Evolutionary conservation across 2,888 invertebrate genomes (phyloP), one percentile per base, ranked within the genome.

Genomic region (Pseudoips prasinana): DNA sequence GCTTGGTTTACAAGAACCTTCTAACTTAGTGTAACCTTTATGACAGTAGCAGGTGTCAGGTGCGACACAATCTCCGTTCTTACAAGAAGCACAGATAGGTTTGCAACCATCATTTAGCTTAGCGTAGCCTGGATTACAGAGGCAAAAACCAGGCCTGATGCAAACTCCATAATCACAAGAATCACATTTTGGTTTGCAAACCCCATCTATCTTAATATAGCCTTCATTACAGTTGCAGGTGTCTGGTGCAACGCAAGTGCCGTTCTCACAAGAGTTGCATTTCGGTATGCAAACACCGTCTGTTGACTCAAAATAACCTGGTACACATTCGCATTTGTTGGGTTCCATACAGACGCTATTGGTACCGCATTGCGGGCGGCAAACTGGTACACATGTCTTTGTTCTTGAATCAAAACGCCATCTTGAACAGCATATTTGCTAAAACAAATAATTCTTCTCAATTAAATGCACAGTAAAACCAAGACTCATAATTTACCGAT

Each of bases 1-100:
- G 20, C 25, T n/a, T 8, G 49, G 46, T 7, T 1, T 6, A 20
- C 47, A 47, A 11, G 25, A 25, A 2, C 22, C 29, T 9, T 10
- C 17, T 1, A n/a, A 33, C 18, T 10, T 18, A 7, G 29, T 25
- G 14, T 41, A 53, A 7, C 41, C 53, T 1, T 4, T 0, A 7
- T 33, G 7, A 20, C 44, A 45, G 6, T 5, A 1, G 11, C 44
- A 45, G 1, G 1, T 10, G 8, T 37, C 11, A 8, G 31, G 31
- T 7, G 28, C 7, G 1, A 8, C 8, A 7, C 32, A 33, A 3
- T 3, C 5, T 3, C 32, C 33, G 9, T 34, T 7, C 3, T 19
- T 8, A 10, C 27, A 27, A 0, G 27, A 18, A 10, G 24, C 8
- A 10, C 43, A 43, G 10, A 6, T 14, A 1, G 43, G 43, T 8